Base-by-base conservation (phyloP, 2,113 vertebrate genomes). In the Corythoichthys intestinalis region DNA sequence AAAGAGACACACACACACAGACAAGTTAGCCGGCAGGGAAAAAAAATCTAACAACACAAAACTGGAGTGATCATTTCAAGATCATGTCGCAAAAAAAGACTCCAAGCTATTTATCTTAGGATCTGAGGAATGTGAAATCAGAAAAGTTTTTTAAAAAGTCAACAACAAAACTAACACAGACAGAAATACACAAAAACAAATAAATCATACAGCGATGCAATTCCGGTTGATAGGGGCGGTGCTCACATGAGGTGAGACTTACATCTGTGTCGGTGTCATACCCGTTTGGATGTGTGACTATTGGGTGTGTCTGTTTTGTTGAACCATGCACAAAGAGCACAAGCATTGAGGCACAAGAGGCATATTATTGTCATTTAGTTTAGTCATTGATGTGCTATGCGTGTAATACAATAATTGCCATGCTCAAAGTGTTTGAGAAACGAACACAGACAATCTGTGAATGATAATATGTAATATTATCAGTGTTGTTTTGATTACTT, bases 1-100 rank as follows among this genome's bases (percentile, higher is more conserved):
- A 78, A 67, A 79, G 59, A 82, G 38, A 78, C 15, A 79, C 1
- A 4, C 56, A 58, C 2, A 56, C 1, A 71, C 2, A 69, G 20
- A 65, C 53, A 68, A 12, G 46, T 62, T 62, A 34, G 49, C 7
- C 49, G 2, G 65, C 6, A 64, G n/a, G 71, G 53, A 71, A 46
- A 48, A 65, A 28, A 14, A 12, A 15, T n/a, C 49, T 67, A 46
- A 49, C 5, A n/a, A 2, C 39, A 48, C 37, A 69, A 70, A 59
- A 58, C 35, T 14, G 56, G 4, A 1, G 11, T 71, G 70, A 71
- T 1, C 6, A n/a, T 38, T 10, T 6, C 3, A 12, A 58, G 11
- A 14, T 6, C 14, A 50, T 46, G 54, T 50, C 2, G 41, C 41
- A 44, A 44, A 69, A 59, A 62, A 63, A 53, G 11, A 12, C 69